Conservation (phyloP, 2,113 vertebrate species). For the Nothoprocta perdicaria region DNA sequence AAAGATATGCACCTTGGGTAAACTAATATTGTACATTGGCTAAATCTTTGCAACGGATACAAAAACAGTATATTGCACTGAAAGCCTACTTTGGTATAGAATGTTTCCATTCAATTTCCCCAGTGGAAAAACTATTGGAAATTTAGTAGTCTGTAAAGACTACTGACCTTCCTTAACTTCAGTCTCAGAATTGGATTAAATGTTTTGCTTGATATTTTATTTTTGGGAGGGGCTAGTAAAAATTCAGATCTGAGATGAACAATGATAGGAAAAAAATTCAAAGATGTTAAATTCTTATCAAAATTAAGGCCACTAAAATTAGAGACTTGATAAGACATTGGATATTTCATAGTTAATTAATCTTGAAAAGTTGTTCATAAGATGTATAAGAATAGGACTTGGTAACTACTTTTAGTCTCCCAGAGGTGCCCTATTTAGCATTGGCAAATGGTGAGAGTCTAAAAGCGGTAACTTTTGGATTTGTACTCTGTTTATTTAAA, state of each 20-base stretch:
- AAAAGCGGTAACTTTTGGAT: background rate
- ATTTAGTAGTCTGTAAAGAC: background rate
- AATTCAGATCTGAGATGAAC: background rate
- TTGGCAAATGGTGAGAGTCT: background rate
- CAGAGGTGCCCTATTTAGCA: fast-evolving
- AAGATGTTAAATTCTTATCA: background rate
- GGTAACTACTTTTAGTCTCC: background rate
- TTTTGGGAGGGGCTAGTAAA: background rate
- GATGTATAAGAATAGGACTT: background rate
- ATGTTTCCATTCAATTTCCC: background rate
- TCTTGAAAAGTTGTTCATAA: background rate
- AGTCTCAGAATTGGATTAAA: background rate
- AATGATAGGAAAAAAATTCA: background rate
- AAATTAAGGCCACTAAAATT: background rate
- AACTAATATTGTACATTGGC: background rate
- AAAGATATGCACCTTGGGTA: background rate
- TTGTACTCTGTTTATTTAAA: background rate
- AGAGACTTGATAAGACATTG: background rate
- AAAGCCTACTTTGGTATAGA: background rate
- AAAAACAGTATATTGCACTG: background rate
- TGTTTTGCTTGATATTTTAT: background rate
- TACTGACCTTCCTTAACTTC: background rate
- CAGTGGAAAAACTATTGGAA: background rate
- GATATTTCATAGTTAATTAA: background rate
- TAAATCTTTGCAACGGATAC: background rate